Evolutionary conservation across 2,113 vertebrate genomes (phyloP), one percentile per base, ranked within the genome.

Genomic region (Polyodon spathula): DNA sequence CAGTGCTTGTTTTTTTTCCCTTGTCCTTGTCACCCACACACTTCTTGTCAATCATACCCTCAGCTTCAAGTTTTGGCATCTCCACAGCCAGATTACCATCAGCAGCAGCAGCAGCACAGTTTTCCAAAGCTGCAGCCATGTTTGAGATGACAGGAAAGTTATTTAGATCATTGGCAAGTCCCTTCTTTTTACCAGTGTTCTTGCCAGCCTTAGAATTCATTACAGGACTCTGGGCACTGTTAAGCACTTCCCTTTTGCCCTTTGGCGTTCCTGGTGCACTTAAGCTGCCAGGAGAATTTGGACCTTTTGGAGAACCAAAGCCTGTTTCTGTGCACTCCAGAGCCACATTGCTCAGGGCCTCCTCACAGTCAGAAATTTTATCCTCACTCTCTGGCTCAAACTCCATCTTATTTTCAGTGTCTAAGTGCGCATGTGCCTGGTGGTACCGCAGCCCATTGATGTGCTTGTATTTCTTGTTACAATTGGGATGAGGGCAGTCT

Each of bases 391-490:
- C 94, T 10, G 88, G 85, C 71, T 96, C 96, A 50, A 93, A 89
- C 56, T 97, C 93, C 58, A 94, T 85, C 63, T 98, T 97, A 71
- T 87, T 92, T 65, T 97, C 93, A 0, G 80, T 87, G 63, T 97
- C 95, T 69, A 97, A 84, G 78, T 98, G 96, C 65, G 95, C 96
- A 0, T 99, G 96, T 6, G 93, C 95, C 81, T 99, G 96, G 77
- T 99, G 96, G 79, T 98, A 98, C 51, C 96, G 82, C 58, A 99
- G 81, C 58, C 96, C 96, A 1, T 99, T 99, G 76, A 98, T 97
- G 86, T 99, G 95, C 89, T 98, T 98, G 81, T 99, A 99, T 69
- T 96, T 96, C 78, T 99, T 99, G 89, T 95, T 98, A 85, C 96
- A 99, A 78, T 98, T 97, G 40, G 95, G 96, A 66, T 99, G 95